These are phyloP conservation scores for Mustela nigripes DNA, from an alignment of 2,113 vertebrate genomes.

Conservation along the genomic window DNA sequence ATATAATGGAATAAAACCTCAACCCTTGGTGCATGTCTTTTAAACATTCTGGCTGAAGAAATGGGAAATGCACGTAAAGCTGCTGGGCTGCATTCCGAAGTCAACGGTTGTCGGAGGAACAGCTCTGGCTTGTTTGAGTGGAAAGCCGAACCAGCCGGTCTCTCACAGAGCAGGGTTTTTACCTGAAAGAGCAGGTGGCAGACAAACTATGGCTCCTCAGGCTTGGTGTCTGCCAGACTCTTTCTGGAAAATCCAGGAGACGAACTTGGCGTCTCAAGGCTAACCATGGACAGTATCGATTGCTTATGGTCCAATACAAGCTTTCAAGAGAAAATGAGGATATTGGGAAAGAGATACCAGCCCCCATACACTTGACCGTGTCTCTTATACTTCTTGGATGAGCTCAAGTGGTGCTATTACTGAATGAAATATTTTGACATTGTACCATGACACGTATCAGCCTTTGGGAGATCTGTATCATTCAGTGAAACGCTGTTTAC, in stretches of 20 bases:
- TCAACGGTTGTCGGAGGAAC: neutral
- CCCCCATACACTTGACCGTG: neutral
- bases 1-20: neutral
- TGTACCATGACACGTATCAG: neutral
- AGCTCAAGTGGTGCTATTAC: neutral
- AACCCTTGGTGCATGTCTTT: neutral
- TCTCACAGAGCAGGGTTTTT: neutral
- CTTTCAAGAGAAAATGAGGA: neutral
- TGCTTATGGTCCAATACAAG: constrained; percentile 20
- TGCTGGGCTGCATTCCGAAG: neutral
- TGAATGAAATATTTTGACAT: neutral
- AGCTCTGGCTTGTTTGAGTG: neutral
- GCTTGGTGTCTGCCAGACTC: neutral
- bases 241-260: neutral
- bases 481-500: neutral
- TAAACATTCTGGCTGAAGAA: neutral
- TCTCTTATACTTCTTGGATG: neutral
- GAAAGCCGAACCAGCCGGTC: neutral
- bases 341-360: neutral
- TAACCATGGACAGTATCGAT: neutral
- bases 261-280: constrained; percentile 3
- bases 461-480: neutral
- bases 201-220: neutral
- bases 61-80: neutral
- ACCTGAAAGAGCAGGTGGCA: neutral